These are phyloP conservation scores for Ctenochaetus hawaiiensis DNA, from an alignment of 2,797 vertebrate genomes.

Conservation along the genomic window DNA sequence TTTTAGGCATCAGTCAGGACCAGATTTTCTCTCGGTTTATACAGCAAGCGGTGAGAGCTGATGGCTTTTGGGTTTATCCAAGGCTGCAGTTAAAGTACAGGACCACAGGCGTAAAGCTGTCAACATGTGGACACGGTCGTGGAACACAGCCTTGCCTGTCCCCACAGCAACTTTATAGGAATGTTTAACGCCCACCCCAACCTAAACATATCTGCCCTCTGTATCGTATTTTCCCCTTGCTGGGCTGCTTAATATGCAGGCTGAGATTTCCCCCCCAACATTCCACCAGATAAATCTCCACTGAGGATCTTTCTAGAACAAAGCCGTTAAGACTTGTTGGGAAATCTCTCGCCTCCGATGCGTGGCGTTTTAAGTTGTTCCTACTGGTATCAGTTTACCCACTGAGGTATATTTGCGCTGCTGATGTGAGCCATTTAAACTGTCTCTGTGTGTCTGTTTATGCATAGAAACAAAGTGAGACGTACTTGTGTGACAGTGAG, in stretches of 20 bases:
- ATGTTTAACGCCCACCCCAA: slow-evolving; percentile 60
- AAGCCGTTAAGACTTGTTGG: slow-evolving; percentile 79
- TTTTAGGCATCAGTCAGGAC: slow-evolving; percentile 18
- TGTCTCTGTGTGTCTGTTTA: slow-evolving; percentile 46
- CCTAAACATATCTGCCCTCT: slow-evolving; percentile 76
- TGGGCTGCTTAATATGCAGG: slow-evolving; percentile 79
- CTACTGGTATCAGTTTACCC: slow-evolving; percentile 65
- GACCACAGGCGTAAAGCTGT: slow-evolving; percentile 83
- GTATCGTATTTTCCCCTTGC: slow-evolving; percentile 62
- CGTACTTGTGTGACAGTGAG: slow-evolving; percentile 50
- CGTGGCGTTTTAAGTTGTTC: slow-evolving; percentile 54
- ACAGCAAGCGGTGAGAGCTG: slow-evolving; percentile 51
- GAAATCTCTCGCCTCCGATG: slow-evolving; percentile 73
- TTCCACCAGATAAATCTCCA: slow-evolving; percentile 77
- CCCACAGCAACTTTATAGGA: slow-evolving; percentile 78
- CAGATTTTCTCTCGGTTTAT: slow-evolving; percentile 49
- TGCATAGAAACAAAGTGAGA: slow-evolving; percentile 54
- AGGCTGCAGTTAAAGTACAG: slow-evolving; percentile 76
- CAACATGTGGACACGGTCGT: slow-evolving; percentile 75
- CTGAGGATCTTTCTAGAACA: slow-evolving; percentile 67
- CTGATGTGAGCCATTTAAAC: slow-evolving; percentile 65
- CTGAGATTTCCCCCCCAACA: slow-evolving; percentile 58
- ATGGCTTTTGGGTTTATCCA: slow-evolving; percentile 76
- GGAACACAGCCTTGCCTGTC: slow-evolving; percentile 79
- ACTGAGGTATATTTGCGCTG: slow-evolving; percentile 44